phyloP scores from a whole-genome alignment of 2,888 invertebrate species.

The Digitonthophagus gazella region DNA sequence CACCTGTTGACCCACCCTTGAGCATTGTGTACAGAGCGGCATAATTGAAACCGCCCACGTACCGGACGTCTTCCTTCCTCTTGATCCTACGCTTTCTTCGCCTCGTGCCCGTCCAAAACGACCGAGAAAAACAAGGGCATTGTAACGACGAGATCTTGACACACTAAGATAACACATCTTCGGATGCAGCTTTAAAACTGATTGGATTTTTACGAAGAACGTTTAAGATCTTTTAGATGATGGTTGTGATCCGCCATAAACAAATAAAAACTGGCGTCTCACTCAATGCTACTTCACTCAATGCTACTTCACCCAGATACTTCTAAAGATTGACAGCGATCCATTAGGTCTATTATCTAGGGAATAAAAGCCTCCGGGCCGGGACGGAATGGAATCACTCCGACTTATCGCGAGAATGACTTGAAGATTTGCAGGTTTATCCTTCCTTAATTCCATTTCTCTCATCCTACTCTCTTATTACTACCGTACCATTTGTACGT shows the following conservation, averaged over 20 bases:
- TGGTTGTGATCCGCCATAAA: not conserved
- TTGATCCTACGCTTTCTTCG: not conserved
- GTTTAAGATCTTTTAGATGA: no score
- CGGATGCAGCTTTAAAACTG: no score
- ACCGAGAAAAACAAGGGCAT: not conserved
- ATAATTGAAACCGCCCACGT: constrained; percentile 43
- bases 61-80: constrained; percentile 15
- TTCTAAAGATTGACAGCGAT: not conserved
- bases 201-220: no score
- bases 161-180: no score
- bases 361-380: not conserved
- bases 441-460: not conserved
- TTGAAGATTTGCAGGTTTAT: not conserved
- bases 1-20: constrained; percentile 41
- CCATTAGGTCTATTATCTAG: not conserved
- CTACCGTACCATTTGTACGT: constrained; percentile 15
- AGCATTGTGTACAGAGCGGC: constrained; percentile 37
- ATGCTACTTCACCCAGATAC: not conserved
- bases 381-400: not conserved
- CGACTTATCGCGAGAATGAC: not conserved
- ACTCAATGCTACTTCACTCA: not conserved
- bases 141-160: not conserved
- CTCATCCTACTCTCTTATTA: constrained; percentile 19
- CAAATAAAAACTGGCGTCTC: not conserved
- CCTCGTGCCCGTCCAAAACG: not conserved